Percentiles rank a stretch among this genome's conserved stretches.
These are phyloP conservation scores for Sinosuthora webbiana DNA, from an alignment of 2,113 vertebrate genomes.

Conservation along the genomic window DNA sequence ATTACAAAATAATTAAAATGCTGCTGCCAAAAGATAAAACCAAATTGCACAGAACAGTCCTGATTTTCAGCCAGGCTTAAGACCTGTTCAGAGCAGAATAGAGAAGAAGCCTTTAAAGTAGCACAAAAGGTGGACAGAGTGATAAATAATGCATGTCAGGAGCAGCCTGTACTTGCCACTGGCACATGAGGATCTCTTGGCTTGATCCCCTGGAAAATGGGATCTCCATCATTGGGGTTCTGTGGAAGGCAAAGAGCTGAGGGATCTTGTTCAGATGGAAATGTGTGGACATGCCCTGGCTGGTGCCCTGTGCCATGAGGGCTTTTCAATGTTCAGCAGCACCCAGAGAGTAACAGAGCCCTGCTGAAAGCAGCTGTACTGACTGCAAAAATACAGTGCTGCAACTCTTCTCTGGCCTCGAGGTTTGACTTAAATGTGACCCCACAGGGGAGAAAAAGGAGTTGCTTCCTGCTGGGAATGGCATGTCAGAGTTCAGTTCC, in stretches of 20 bases:
- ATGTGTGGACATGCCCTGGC: rapidly evolving
- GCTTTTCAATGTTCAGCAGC: not conserved
- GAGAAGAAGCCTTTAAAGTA: not conserved
- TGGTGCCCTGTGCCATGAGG: not conserved
- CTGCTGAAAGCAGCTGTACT: not conserved
- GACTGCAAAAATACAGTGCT: not conserved
- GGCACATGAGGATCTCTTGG: not conserved
- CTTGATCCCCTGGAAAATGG: not conserved
- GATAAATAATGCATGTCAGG: not conserved
- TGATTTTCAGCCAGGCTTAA: not conserved
- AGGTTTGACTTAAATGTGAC: not conserved
- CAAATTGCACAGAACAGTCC: not conserved
- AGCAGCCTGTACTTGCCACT: not conserved
- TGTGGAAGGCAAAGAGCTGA: not conserved
- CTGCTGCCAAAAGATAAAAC: not conserved
- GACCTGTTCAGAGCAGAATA: not conserved
- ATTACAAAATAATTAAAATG: not conserved
- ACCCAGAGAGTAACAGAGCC: not conserved
- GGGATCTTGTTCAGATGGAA: not conserved
- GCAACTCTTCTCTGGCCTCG: not conserved
- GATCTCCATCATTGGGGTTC: not conserved
- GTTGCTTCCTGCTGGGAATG: not conserved
- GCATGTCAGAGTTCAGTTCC: not conserved
- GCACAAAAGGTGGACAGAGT: not conserved
- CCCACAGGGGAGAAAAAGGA: not conserved